A percentile compares a stretch with the other conserved stretches of the same genome.
phyloP scores from a whole-genome alignment of 2,888 invertebrate genomes.

The Anarsia innoxiella region DNA sequence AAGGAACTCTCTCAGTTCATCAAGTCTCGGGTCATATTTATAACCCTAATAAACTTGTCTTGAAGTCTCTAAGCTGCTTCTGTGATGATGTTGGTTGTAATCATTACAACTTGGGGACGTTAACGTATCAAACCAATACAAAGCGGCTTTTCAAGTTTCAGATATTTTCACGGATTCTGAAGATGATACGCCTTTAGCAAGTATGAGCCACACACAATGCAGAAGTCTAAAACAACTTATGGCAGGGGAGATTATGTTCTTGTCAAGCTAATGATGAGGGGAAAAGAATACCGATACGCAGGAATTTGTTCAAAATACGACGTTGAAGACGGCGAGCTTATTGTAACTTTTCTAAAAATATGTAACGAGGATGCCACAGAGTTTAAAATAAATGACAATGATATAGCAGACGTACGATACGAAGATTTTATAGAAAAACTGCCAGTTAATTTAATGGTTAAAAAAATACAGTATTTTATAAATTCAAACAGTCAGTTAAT shows the following conservation, averaged over 20 bases:
- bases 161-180: not conserved
- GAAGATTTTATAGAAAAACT: constrained; percentile 20
- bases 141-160: not conserved
- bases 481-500: constrained; percentile 15
- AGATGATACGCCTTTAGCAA: not conserved
- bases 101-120: not conserved
- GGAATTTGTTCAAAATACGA: not conserved
- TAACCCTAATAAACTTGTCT: not conserved
- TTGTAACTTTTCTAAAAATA: constrained; percentile 20
- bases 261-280: not conserved
- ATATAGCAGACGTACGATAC: constrained; percentile 20
- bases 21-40: not conserved
- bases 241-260: not conserved
- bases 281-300: not conserved
- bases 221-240: not conserved
- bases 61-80: not conserved
- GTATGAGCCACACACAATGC: not conserved
- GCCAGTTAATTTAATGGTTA: constrained; percentile 18
- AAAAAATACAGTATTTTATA: constrained; percentile 17
- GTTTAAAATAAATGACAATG: constrained; percentile 22
- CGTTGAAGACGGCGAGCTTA: constrained; percentile 6
- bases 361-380: constrained; percentile 19
- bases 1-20: not conserved
- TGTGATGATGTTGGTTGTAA: not conserved
- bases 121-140: not conserved